A percentile compares a stretch with the other conserved stretches of the same genome.
Conservation (phyloP, 64 coral and sea anemone genomes). For the Stichodactyla helianthus region DNA sequence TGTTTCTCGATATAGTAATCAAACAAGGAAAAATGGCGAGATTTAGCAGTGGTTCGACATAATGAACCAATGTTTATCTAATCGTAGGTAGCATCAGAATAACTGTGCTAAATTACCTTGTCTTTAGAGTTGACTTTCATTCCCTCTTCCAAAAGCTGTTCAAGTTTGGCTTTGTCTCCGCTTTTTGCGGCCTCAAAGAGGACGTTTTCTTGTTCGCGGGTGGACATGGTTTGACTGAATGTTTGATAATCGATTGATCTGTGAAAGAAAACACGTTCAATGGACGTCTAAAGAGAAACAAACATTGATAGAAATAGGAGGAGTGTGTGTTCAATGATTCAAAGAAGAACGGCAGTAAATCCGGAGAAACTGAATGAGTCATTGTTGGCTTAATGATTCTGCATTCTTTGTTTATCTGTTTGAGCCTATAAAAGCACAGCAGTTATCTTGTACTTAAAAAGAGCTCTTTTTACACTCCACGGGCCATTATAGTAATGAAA, state of each 20-base stretch:
- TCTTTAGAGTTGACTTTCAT: not conserved
- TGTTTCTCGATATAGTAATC: not conserved
- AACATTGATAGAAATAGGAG: not conserved
- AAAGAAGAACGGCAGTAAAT: not conserved
- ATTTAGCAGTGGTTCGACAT: not conserved
- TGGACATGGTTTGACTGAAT: not conserved
- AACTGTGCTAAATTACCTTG: not conserved
- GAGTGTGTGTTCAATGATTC: not conserved
- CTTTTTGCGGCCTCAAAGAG: constrained; percentile 2
- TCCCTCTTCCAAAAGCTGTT: not conserved
- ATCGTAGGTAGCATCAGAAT: not conserved
- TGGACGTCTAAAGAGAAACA: not conserved
- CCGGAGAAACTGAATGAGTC: not conserved
- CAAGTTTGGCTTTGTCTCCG: constrained; percentile 2
- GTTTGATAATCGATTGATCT: not conserved
- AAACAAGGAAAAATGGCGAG: not conserved
- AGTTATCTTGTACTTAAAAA: not conserved
- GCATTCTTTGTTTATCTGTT: not conserved
- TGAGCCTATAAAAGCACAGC: not conserved
- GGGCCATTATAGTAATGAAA: not conserved
- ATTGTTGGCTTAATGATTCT: not conserved
- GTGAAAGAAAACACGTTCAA: not conserved
- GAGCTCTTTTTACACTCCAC: not conserved
- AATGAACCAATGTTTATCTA: not conserved
- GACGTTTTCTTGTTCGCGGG: not conserved